These are phyloP conservation scores for Cataglyphis hispanica DNA, from an alignment of 1,140 invertebrate genomes.

Conservation along the genomic window DNA sequence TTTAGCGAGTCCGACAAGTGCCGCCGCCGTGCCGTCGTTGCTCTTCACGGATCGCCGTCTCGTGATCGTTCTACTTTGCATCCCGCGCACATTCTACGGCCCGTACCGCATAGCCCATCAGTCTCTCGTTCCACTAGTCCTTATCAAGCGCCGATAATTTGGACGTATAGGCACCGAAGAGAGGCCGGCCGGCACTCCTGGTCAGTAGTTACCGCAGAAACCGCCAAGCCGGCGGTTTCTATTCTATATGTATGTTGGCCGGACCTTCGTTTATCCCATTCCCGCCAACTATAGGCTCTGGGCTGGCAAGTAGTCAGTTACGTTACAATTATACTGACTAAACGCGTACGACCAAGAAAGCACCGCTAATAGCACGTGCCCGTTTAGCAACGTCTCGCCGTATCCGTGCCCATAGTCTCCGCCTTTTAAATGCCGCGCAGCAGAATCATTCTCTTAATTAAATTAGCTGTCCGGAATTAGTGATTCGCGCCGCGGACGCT, in stretches of 20 bases:
- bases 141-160: constrained; percentile 77
- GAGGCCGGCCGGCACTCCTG: constrained; percentile 64
- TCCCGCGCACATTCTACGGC: constrained; percentile 68
- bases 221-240: constrained; percentile 77
- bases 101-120: constrained; percentile 63
- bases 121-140: constrained; percentile 69
- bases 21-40: constrained; percentile 24
- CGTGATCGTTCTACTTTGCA: constrained; percentile 73
- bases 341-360: constrained; percentile 74
- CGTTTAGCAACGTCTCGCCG: constrained; percentile 57
- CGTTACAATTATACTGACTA: constrained; percentile 66
- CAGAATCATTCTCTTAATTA: constrained; percentile 83
- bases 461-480: constrained; percentile 84
- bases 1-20: constrained; percentile 62
- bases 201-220: constrained; percentile 81
- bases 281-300: constrained; percentile 11
- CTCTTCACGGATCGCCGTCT: constrained; percentile 32
- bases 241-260: constrained; percentile 56
- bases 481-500: constrained; percentile 76
- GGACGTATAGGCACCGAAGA: constrained; percentile 75
- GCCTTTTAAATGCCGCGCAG: constrained; percentile 53
- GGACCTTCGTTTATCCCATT: constrained; percentile 24
- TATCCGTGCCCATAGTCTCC: constrained; percentile 37
- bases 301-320: constrained; percentile 47
- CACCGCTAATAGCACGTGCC: constrained; percentile 70